A percentile compares a stretch with the other conserved stretches of the same genome.
Evolutionary conservation across 23 tunicate genomes (phyloP).

Genomic region (Ciona savignyi): DNA sequence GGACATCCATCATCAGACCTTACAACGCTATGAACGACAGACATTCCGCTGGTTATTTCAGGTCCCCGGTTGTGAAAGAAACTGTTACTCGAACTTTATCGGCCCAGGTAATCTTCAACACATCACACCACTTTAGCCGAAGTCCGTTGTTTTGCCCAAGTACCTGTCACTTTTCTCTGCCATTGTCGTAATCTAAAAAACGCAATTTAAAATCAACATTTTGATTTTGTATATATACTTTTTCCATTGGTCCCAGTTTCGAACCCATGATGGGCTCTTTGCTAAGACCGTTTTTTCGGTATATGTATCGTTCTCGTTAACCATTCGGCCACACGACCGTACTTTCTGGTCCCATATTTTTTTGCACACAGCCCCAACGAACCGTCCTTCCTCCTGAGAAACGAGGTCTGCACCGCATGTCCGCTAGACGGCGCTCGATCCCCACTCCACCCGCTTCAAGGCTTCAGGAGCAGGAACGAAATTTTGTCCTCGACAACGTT

Average conservation of each 20-base stretch:
- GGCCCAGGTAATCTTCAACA: neutral
- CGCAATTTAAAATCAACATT: neutral
- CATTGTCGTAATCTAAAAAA: neutral
- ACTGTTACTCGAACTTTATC: constrained; percentile 37
- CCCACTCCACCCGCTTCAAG: constrained; percentile 70
- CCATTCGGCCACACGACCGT: too few relatives aligned
- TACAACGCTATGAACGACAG: constrained; percentile 76
- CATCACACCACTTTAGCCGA: neutral
- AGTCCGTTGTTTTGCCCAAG: neutral
- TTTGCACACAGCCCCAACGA: neutral
- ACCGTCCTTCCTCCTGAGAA: constrained; percentile 60
- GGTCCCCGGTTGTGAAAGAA: constrained; percentile 73
- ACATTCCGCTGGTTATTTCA: constrained; percentile 83
- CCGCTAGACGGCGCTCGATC: constrained; percentile 76
- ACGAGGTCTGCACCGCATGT: constrained; percentile 83
- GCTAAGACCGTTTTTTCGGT: too few relatives aligned
- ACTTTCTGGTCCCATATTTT: too few relatives aligned
- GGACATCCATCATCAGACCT: constrained; percentile 71
- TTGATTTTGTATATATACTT: too few relatives aligned
- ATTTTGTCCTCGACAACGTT: constrained; percentile 68
- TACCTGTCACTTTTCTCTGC: neutral
- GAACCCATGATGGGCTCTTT: too few relatives aligned
- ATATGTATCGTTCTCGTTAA: neutral
- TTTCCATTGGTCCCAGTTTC: too few relatives aligned
- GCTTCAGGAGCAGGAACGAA: constrained; percentile 30